Conservation (phyloP, 2,113 vertebrate species). For the Danionella cerebrum region DNA sequence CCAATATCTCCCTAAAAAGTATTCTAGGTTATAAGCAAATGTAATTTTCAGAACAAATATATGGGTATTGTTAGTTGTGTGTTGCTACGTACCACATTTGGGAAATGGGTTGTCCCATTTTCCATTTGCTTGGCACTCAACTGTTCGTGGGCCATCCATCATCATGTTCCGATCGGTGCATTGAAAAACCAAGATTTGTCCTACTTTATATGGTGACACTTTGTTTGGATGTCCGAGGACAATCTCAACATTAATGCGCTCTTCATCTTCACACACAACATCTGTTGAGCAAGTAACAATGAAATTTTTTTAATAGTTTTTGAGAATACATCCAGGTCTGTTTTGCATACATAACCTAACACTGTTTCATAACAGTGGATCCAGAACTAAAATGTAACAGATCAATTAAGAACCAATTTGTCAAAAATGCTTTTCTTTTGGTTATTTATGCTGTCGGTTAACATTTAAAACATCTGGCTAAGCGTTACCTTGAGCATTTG, state of each 20-base stretch:
- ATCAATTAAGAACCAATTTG: no score
- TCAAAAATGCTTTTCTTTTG: no score
- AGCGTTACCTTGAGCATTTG: constrained; percentile 5
- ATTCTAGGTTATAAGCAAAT: no score
- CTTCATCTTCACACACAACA: not conserved
- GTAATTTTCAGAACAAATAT: not conserved
- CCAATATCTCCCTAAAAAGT: no score
- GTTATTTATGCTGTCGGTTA: no score
- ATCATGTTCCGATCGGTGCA: constrained; percentile 47
- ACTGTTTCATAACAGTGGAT: no score
- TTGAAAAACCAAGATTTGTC: constrained; percentile 61
- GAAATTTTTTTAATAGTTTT: no score
- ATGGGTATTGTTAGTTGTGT: not conserved
- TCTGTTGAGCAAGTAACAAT: not conserved
- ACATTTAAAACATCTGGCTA: no score
- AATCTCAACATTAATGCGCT: constrained; percentile 1
- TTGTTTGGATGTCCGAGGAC: not conserved
- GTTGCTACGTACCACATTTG: constrained; percentile 64
- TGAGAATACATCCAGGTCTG: no score
- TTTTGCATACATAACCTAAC: no score
- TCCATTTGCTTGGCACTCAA: constrained; percentile 63
- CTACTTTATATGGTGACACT: constrained; percentile 41
- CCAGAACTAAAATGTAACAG: no score
- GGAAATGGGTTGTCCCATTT: constrained; percentile 61
- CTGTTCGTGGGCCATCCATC: constrained; percentile 41